Base-by-base conservation (phyloP, 2,797 vertebrate species). In the Enteromius afrohamiltoni region DNA sequence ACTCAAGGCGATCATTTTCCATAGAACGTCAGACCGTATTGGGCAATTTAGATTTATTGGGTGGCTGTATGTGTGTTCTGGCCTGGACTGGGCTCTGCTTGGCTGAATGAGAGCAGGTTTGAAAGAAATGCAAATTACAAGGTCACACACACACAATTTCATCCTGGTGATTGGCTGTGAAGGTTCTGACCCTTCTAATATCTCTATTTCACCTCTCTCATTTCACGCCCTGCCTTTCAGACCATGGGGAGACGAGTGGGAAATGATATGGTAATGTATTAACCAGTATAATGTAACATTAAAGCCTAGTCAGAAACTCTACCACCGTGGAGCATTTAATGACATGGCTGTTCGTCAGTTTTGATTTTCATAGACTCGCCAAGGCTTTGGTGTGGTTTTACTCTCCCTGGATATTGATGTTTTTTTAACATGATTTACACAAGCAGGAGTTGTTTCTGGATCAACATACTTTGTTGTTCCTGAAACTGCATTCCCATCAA, bases 121-220 rank as follows among this genome's bases (percentile, higher is more conserved):
- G 64, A 87, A 84, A 83, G 71, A 85, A 87, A 88, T 82, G 74
- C 60, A 67, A 55, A 55, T 77, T 83, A 34, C 82, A 77, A 83
- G 75, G 77, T 73, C 62, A 73, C 84, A 55, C 58, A 77, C 62
- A 82, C 79, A 47, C 60, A 87, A 86, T 79, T 80, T 83, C 58
- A 73, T 80, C 45, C 60, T 26, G 53, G 73, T 86, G 83, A 88
- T 86, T 88, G 87, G 83, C 55, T 85, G 62, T n/a, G 75, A 78
- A 83, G 82, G 82, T 83, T 77, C 49, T 79, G 80, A 85, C 78
- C 86, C 83, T 71, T 51, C 65, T 78, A 79, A 81, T 83, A 65
- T 79, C 68, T 55, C 81, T 34, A 65, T 82, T 58, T 82, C 87
- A 83, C 83, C 86, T 82, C 62, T 84, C 40, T 83, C 62, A 77